A percentile compares a stretch with the other conserved stretches of the same genome.
Conservation (phyloP, 2,888 invertebrate genomes). For the Melieria picta region DNA sequence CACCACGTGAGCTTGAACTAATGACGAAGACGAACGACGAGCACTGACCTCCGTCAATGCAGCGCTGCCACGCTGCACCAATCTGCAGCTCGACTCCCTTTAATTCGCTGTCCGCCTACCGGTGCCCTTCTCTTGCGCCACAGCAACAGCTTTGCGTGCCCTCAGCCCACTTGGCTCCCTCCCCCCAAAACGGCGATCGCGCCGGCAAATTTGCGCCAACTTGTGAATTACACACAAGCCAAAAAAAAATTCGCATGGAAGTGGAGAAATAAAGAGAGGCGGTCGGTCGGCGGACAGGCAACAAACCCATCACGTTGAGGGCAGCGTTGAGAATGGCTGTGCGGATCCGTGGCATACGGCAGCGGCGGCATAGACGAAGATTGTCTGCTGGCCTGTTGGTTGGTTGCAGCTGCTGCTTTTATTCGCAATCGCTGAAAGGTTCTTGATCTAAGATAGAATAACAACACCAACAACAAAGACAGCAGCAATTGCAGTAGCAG, state of each 20-base stretch:
- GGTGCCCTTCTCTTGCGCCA: background rate
- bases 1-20: background rate
- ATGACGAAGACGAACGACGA: slow-evolving; percentile 23
- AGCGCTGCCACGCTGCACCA: too few species aligned
- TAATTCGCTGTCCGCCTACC: too few species aligned
- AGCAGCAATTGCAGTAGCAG: slow-evolving; percentile 17
- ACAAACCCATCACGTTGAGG: slow-evolving; percentile 38
- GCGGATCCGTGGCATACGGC: background rate
- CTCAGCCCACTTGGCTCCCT: background rate
- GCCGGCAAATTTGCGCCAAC: slow-evolving; percentile 46
- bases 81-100: too few species aligned
- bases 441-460: slow-evolving; percentile 45
- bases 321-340: slow-evolving; percentile 38
- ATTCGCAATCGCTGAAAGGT: slow-evolving; percentile 42
- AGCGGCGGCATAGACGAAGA: too few species aligned
- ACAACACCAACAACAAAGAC: too few species aligned
- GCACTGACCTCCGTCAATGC: slow-evolving; percentile 24
- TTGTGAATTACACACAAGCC: slow-evolving; percentile 42
- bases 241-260: slow-evolving; percentile 7
- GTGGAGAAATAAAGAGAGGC: slow-evolving; percentile 12
- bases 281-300: background rate
- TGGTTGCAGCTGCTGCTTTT: slow-evolving; percentile 39
- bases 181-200: background rate
- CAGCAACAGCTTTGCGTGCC: background rate
- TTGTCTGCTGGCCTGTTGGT: too few species aligned